phyloP scores from a whole-genome alignment of 2,888 invertebrate genomes.

The Tillus elongatus region DNA sequence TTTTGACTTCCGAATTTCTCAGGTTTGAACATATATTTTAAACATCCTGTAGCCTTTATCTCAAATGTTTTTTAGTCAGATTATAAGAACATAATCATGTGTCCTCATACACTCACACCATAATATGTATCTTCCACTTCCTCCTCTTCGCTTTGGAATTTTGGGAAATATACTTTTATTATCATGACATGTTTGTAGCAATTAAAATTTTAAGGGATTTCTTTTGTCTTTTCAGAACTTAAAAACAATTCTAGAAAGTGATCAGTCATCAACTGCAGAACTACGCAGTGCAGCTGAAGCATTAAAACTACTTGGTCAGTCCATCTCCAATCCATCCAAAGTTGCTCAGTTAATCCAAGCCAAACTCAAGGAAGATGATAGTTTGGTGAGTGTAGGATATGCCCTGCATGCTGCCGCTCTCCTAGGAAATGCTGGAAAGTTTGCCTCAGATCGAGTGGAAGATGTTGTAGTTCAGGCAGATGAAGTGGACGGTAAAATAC shows the following conservation, averaged over 20 bases:
- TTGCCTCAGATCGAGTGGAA: conserved; percentile 69
- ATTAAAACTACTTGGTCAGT: conserved; percentile 57
- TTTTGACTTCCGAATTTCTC: no score
- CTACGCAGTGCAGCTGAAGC: conserved; percentile 66
- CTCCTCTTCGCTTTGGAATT: background rate
- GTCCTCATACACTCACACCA: no score
- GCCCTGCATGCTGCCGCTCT: conserved; percentile 74
- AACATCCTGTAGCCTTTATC: no score
- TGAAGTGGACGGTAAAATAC: conserved; percentile 75
- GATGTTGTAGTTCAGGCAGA: conserved; percentile 93
- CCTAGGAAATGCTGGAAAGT: conserved; percentile 55
- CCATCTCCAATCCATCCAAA: conserved; percentile 56
- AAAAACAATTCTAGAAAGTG: conserved; percentile 53
- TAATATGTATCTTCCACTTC: no score
- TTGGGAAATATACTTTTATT: background rate
- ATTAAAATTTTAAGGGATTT: conserved; percentile 8
- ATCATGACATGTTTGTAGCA: background rate
- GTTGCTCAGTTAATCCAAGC: conserved; percentile 64
- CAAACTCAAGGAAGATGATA: conserved; percentile 77
- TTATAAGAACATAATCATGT: no score
- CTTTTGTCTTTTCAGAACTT: conserved; percentile 38
- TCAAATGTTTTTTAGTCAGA: no score
- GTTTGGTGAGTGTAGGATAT: conserved; percentile 64
- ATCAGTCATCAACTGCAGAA: conserved; percentile 57
- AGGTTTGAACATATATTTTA: no score